Evolutionary conservation across 2,797 vertebrate genomes (phyloP), one percentile per base, ranked within the genome.

Genomic region (Cuculus canorus): DNA sequence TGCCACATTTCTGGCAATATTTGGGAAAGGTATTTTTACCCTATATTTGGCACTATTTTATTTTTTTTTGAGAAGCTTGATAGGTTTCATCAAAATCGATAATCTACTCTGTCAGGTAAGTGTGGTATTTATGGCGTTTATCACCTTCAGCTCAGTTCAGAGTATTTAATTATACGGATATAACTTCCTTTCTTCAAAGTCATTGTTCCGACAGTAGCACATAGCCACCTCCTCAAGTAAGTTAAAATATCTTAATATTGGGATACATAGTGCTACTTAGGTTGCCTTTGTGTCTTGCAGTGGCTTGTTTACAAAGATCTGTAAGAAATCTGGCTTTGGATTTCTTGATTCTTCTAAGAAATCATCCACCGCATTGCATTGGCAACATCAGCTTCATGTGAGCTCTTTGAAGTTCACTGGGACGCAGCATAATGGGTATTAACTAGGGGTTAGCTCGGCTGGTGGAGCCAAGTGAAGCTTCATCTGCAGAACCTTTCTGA

Each of bases 361-460:
- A 82, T 19, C 43, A 64, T 39, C 25, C 54, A 47, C 47, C 56
- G 77, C 41, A 5, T 30, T 83, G 63, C 82, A 61, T 78, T 39
- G 30, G 21, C 75, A 91, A 56, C 61, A 78, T 82, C 78, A 95
- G 90, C 54, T 94, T 82, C 73, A 19, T 64, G 71, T 86, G 80
- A 95, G 80, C 66, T 84, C 39, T 37, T 33, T 63, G 63, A 88
- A 65, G 50, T 61, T 92, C 48, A 37, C 43, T 10, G 27, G 77
- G 39, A 72, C 59, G 21, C 61, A n/a, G 80, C 47, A 48, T 5
- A 82, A 37, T 8, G 35, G 73, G 63, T 5, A 53, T 43, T 21
- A 66, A 63, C 25, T 12, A 28, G 11, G 13, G 50, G 17, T 65
- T 70, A 48, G 16, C 35, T 65, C 72, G 63, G 47, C 28, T 14